These are phyloP conservation scores for Eubasilissa splendida DNA, from an alignment of 2,888 invertebrate genomes.

Conservation along the genomic window DNA sequence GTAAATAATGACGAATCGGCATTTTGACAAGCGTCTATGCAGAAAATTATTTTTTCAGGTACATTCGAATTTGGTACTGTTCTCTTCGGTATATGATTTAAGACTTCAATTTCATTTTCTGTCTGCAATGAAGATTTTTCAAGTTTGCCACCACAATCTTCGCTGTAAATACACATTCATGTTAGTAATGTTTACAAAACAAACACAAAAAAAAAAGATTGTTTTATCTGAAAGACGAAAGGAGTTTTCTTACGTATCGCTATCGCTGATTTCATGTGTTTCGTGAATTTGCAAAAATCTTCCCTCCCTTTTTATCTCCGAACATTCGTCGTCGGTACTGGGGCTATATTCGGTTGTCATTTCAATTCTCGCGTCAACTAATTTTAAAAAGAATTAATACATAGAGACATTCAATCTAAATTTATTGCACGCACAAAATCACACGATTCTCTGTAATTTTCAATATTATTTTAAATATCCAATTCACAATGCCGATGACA, in stretches of 20 bases:
- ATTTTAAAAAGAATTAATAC: too few relatives aligned
- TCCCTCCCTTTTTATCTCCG: slow-evolving; percentile 29
- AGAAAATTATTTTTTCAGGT: slow-evolving; percentile 77
- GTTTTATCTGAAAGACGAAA: not conserved
- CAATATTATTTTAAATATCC: too few relatives aligned
- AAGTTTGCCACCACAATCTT: slow-evolving; percentile 33
- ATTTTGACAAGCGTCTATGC: slow-evolving; percentile 76
- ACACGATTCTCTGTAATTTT: too few relatives aligned
- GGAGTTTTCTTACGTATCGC: slow-evolving; percentile 44
- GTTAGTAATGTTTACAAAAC: slow-evolving; percentile 11
- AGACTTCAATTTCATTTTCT: slow-evolving; percentile 44
- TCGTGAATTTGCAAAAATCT: slow-evolving; percentile 17
- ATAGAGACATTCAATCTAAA: too few relatives aligned
- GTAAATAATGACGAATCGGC: slow-evolving; percentile 71
- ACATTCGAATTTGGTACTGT: slow-evolving; percentile 72
- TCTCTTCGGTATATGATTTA: slow-evolving; percentile 63
- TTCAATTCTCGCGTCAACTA: not conserved
- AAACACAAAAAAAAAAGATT: slow-evolving; percentile 31
- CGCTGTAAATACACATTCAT: slow-evolving; percentile 43
- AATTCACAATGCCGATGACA: too few relatives aligned
- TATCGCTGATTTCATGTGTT: slow-evolving; percentile 45
- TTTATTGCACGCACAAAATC: too few relatives aligned
- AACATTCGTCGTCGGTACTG: slow-evolving; percentile 41
- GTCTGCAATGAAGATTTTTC: slow-evolving; percentile 28
- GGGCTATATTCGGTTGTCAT: slow-evolving; percentile 49